Conservation (phyloP, 2,888 invertebrate species). For the Eupithecia vulgata region DNA sequence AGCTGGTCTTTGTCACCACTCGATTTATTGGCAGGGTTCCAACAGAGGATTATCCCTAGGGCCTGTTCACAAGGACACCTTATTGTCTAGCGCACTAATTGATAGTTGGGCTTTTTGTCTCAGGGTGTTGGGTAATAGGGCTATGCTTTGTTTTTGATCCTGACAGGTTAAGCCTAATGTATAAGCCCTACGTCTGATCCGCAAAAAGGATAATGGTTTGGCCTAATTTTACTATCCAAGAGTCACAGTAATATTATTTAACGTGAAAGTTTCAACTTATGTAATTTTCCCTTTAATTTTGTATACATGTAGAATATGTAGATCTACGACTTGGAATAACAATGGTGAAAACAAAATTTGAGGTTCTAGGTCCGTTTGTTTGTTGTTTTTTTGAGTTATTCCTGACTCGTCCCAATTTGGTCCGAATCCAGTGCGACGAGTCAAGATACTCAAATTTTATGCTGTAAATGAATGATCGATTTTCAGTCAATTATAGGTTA, state of each 20-base stretch:
- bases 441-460: too few species aligned
- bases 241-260: not conserved
- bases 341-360: too few species aligned
- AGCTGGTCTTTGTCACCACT: slow-evolving; percentile 6
- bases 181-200: not conserved
- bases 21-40: slow-evolving; percentile 32
- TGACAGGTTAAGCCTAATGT: not conserved
- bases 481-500: too few species aligned
- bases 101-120: slow-evolving; percentile 33
- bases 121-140: not conserved
- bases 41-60: slow-evolving; percentile 30
- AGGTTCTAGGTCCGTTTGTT: too few species aligned
- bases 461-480: too few species aligned
- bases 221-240: not conserved
- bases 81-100: slow-evolving; percentile 33
- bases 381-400: too few species aligned
- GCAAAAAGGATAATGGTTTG: not conserved
- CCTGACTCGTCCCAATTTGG: too few species aligned
- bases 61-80: slow-evolving; percentile 26
- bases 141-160: not conserved
- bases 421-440: too few species aligned
- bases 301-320: too few species aligned
- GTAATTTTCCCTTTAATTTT: too few species aligned
- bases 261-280: too few species aligned
- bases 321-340: too few species aligned